phyloP scores from a whole-genome alignment of 2,888 invertebrate species.

The Synanthedon andrenaeformis region DNA sequence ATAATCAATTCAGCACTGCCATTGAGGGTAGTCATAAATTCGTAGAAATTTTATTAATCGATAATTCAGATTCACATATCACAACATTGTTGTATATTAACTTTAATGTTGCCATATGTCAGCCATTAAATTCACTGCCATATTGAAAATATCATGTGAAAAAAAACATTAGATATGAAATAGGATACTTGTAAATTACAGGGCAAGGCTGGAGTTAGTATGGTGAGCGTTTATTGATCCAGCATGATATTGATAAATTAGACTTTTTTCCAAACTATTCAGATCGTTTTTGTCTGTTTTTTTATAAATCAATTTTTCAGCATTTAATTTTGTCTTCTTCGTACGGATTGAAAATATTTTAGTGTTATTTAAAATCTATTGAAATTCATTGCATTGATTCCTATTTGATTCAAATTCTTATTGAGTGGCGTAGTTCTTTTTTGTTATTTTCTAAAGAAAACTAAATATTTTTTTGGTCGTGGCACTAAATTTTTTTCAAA shows the following conservation, averaged over 20 bases:
- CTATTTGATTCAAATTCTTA: no score
- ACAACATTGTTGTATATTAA: no score
- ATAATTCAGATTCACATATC: no score
- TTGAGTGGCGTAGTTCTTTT: not conserved
- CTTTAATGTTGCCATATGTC: no score
- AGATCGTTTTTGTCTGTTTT: not conserved
- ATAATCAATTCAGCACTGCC: no score
- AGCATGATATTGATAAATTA: constrained; percentile 34
- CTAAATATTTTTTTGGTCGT: not conserved
- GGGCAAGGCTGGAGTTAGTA: constrained; percentile 52
- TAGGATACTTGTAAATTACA: constrained; percentile 38
- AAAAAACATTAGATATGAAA: no score
- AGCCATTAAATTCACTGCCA: not conserved
- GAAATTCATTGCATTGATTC: no score
- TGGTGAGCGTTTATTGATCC: constrained; percentile 49
- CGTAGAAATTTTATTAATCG: no score
- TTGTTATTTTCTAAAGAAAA: not conserved
- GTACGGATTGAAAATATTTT: not conserved
- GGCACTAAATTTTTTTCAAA: constrained; percentile 3
- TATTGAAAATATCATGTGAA: not conserved
- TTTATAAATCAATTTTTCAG: not conserved
- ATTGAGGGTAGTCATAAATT: no score
- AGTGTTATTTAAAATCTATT: not conserved
- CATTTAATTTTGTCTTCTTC: not conserved
- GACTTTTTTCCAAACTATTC: not conserved